phyloP scores from a whole-genome alignment of 1,140 invertebrate species.

The Bursaphelenchus mucronatus region DNA sequence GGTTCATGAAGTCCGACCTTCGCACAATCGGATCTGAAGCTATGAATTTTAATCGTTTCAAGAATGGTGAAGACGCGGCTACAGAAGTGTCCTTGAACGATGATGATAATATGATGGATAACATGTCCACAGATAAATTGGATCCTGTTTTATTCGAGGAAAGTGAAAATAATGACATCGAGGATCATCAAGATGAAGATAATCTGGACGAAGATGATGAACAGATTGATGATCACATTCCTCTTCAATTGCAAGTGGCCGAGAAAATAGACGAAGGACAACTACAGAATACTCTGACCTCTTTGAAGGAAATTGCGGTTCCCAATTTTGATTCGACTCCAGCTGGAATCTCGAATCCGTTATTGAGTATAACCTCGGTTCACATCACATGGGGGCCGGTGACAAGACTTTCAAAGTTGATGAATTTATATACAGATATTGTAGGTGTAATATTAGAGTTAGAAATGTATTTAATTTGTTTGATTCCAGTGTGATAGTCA shows the following conservation, averaged over 20 bases:
- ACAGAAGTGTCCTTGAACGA: background rate
- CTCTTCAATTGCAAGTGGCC: background rate
- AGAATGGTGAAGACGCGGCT: background rate
- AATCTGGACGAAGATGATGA: background rate
- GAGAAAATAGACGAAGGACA: no score
- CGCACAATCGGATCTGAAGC: no score
- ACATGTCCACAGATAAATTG: background rate
- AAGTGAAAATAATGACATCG: background rate
- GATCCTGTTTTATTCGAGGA: background rate
- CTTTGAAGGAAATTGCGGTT: no score
- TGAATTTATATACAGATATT: constrained; percentile 11
- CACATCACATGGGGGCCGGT: constrained; percentile 8
- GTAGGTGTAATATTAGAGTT: background rate
- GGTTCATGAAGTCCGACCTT: no score
- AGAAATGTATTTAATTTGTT: constrained; percentile 7
- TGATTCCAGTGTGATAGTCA: constrained; percentile 34
- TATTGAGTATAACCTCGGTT: no score
- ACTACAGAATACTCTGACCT: no score
- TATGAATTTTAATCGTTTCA: no score
- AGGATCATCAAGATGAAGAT: no score
- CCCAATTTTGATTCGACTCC: no score
- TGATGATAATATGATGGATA: constrained; percentile 8
- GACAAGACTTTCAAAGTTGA: background rate
- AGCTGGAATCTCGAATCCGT: no score
- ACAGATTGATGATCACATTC: background rate